These are phyloP conservation scores for Polydrusus tereticollis DNA, from an alignment of 2,888 invertebrate genomes.

Conservation along the genomic window DNA sequence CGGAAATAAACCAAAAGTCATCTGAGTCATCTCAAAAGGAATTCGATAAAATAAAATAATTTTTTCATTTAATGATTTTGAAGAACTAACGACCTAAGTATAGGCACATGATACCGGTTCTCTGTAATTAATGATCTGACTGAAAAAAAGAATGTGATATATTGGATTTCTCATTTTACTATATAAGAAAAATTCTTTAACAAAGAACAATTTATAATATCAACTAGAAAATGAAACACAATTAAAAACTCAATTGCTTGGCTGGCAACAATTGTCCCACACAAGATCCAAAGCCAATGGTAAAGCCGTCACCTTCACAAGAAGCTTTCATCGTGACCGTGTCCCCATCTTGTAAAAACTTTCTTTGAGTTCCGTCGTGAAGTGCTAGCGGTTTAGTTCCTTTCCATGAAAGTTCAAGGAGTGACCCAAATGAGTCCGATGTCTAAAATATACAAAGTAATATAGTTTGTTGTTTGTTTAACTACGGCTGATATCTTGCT, in stretches of 20 bases:
- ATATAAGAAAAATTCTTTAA: too few species aligned
- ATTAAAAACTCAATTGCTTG: conserved; percentile 39
- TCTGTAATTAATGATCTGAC: too few species aligned
- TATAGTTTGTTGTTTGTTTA: too few species aligned
- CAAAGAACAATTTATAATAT: neutral
- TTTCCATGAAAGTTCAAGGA: conserved; percentile 96
- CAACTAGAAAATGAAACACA: neutral
- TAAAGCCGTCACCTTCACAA: conserved; percentile 81
- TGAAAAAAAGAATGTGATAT: too few species aligned
- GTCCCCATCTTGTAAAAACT: conserved; percentile 95
- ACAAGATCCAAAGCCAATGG: conserved; percentile 95
- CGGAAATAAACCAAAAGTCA: too few species aligned
- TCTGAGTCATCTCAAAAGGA: too few species aligned
- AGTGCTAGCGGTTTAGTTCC: conserved; percentile 88
- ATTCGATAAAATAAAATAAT: too few species aligned
- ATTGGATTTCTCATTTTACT: too few species aligned
- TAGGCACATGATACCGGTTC: too few species aligned
- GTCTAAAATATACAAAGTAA: conserved; percentile 76
- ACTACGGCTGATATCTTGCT: too few species aligned
- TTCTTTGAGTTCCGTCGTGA: conserved; percentile 83
- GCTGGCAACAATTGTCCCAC: conserved; percentile 90
- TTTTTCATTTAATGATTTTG: too few species aligned
- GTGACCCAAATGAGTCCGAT: conserved; percentile 90
- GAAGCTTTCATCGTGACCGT: conserved; percentile 90
- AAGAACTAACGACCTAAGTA: too few species aligned